A percentile compares a stretch with the other conserved stretches of the same genome.
These are phyloP conservation scores for Chitala chitala DNA, from an alignment of 2,113 vertebrate species.

Conservation along the genomic window DNA sequence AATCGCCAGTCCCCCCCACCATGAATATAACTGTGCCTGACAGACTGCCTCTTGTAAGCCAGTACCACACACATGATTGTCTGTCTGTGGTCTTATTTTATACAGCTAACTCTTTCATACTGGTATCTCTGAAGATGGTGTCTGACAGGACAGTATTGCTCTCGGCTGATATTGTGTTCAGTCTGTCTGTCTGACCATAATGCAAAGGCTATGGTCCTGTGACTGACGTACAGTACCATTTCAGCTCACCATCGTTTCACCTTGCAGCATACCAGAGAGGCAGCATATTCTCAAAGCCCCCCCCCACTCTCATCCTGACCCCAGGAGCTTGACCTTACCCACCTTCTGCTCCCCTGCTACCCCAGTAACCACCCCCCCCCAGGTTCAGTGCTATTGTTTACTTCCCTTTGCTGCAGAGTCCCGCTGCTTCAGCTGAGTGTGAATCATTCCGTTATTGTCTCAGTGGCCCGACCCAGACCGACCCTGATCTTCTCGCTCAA, in stretches of 20 bases:
- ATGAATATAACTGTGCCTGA: too few species aligned
- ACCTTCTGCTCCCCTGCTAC: slow-evolving; percentile 7
- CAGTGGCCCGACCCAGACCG: slow-evolving; percentile 61
- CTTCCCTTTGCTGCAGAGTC: slow-evolving; percentile 62
- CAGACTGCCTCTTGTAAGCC: too few species aligned
- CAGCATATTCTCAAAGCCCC: neutral
- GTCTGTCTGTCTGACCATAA: neutral
- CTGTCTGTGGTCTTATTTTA: too few species aligned
- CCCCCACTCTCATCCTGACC: neutral
- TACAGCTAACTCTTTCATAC: too few species aligned
- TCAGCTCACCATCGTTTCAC: neutral
- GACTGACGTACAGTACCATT: neutral
- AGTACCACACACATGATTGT: too few species aligned
- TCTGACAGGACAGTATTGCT: too few species aligned
- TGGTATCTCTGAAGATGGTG: too few species aligned
- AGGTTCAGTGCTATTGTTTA: slow-evolving; percentile 60
- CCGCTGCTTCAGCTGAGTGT: slow-evolving; percentile 53
- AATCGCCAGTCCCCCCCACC: too few species aligned
- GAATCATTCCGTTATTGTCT: slow-evolving; percentile 70
- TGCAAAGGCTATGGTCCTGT: neutral
- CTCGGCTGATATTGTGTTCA: too few species aligned
- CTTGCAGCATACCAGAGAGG: slow-evolving; percentile 27
- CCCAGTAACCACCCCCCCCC: slow-evolving; percentile 38
- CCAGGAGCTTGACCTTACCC: slow-evolving; percentile 25
- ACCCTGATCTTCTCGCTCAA: slow-evolving; percentile 67